Conservation (phyloP, 2,113 vertebrate genomes). For the Xenopus tropicalis region DNA sequence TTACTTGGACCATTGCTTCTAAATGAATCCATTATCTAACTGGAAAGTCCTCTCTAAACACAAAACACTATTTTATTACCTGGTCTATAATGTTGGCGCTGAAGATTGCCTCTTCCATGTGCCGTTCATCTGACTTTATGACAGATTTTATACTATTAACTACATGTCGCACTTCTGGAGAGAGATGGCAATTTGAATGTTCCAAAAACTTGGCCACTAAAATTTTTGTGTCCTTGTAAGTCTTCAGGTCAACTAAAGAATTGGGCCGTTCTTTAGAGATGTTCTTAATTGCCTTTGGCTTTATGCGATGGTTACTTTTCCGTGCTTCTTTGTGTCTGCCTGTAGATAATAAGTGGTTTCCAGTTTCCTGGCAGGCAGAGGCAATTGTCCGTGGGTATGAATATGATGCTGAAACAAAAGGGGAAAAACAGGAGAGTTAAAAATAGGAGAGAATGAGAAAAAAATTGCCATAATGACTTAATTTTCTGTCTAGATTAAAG, state of each 20-base stretch:
- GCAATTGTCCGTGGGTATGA: conserved; percentile 57
- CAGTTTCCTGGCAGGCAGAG: conserved; percentile 55
- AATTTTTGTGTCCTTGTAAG: conserved; percentile 88
- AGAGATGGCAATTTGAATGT: conserved; percentile 82
- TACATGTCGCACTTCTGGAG: conserved; percentile 84
- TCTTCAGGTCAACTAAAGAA: conserved; percentile 84
- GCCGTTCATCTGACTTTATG: conserved; percentile 83
- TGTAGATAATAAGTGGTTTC: conserved; percentile 53
- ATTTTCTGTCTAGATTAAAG: conserved; percentile 23
- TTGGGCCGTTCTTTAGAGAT: conserved; percentile 71
- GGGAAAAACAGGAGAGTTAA: conserved; percentile 23
- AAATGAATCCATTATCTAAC: too few relatives aligned
- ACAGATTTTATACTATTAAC: conserved; percentile 82
- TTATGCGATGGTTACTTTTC: conserved; percentile 65
- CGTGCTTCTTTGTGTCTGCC: conserved; percentile 64
- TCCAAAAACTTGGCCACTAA: conserved; percentile 94
- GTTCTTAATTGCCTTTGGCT: conserved; percentile 62
- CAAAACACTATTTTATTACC: conserved; percentile 54
- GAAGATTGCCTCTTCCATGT: conserved; percentile 88
- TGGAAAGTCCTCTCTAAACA: too few relatives aligned
- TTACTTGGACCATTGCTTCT: too few relatives aligned
- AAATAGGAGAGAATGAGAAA: conserved; percentile 1
- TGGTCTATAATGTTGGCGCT: conserved; percentile 84
- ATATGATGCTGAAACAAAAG: conserved; percentile 54
- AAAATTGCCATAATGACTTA: not conserved